phyloP scores from a whole-genome alignment of 1,140 invertebrate genomes.

The Heliothis virescens region DNA sequence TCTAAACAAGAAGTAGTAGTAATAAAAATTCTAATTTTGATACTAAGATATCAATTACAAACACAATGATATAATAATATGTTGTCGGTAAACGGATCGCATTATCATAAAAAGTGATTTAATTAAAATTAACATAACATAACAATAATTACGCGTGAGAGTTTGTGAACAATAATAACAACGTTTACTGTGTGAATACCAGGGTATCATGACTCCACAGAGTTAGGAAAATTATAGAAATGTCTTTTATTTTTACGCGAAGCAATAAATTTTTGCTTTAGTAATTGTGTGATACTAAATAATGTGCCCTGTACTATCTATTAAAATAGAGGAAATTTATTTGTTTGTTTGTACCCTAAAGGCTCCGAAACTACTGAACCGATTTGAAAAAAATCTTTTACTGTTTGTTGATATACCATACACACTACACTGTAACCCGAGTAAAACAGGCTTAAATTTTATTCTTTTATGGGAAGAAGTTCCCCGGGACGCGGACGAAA shows the following conservation, averaged over 20 bases:
- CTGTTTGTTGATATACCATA: too few species aligned
- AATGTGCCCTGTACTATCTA: too few species aligned
- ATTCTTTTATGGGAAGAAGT: too few species aligned
- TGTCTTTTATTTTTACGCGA: neutral
- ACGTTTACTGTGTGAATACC: constrained; percentile 32
- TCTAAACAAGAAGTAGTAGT: neutral
- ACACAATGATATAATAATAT: neutral
- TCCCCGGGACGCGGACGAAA: too few species aligned
- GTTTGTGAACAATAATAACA: constrained; percentile 21
- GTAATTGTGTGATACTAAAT: too few species aligned
- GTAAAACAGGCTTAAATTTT: too few species aligned
- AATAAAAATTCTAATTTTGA: neutral
- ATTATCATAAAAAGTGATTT: constrained; percentile 34
- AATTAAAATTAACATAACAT: constrained; percentile 26
- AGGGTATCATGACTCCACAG: constrained; percentile 18
- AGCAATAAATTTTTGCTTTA: neutral
- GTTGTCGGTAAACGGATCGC: constrained; percentile 26
- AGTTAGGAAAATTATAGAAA: constrained; percentile 3
- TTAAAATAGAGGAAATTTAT: too few species aligned
- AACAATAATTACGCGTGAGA: constrained; percentile 24
- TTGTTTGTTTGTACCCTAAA: too few species aligned
- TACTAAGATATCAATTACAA: constrained; percentile 7
- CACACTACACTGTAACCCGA: too few species aligned
- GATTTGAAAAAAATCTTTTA: too few species aligned
- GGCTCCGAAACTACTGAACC: too few species aligned